phyloP scores from a whole-genome alignment of 1,140 invertebrate genomes.

The Drosophila suzukii region DNA sequence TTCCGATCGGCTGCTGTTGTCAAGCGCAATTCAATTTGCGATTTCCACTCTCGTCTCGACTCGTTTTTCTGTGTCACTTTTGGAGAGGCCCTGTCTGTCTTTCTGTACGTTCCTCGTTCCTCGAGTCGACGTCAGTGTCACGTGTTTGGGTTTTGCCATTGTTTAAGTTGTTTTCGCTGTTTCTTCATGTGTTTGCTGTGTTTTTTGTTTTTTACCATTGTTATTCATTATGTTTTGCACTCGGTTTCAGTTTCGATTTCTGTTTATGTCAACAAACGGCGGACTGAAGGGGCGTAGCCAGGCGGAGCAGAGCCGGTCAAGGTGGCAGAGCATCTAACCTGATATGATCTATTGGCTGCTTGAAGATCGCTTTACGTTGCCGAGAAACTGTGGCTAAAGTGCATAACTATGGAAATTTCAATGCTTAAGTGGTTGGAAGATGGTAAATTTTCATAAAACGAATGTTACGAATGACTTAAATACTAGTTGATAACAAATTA shows the following conservation, averaged over 20 bases:
- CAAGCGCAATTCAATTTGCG: constrained; percentile 54
- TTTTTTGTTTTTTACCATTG: constrained; percentile 26
- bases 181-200: constrained; percentile 27
- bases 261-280: constrained; percentile 55
- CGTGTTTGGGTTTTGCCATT: constrained; percentile 58
- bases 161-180: constrained; percentile 44
- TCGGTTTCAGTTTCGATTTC: constrained; percentile 64
- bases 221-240: constrained; percentile 28
- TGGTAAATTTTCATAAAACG: too few relatives aligned
- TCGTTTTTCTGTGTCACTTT: constrained; percentile 70
- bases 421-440: not conserved
- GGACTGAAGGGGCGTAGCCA: constrained; percentile 6
- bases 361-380: constrained; percentile 1
- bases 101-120: not conserved
- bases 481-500: too few relatives aligned
- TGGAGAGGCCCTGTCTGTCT: constrained; percentile 15
- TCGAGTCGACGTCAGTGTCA: constrained; percentile 46
- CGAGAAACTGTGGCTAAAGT: not conserved
- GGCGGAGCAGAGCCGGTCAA: constrained; percentile 29
- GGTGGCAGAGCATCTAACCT: constrained; percentile 23
- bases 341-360: constrained; percentile 4
- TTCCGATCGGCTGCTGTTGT: constrained; percentile 39
- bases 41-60: constrained; percentile 25
- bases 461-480: too few relatives aligned
- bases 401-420: not conserved